Evolutionary conservation across 2,113 vertebrate species (phyloP).

Genomic region (Pseudolaguvia tuberculata): DNA sequence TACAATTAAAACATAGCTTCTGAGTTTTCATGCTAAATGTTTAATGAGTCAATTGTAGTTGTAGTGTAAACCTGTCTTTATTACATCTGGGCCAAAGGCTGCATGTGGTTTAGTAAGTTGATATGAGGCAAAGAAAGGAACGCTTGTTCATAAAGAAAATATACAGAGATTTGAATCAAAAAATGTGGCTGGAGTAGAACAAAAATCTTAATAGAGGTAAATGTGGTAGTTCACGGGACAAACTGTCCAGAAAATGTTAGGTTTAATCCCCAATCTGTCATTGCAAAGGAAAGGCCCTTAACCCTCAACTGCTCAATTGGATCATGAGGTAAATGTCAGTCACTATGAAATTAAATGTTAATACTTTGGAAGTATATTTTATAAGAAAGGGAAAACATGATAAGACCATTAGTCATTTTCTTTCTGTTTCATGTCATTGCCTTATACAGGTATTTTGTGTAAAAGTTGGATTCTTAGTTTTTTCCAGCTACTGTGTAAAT

Average conservation of each 20-base stretch:
- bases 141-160: constrained; percentile 44
- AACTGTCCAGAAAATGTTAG: too few species aligned
- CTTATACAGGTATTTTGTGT: constrained; percentile 14
- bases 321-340: too few species aligned
- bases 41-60: constrained; percentile 17
- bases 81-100: too few species aligned
- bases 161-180: constrained; percentile 18
- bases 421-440: constrained; percentile 1
- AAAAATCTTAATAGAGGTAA: not conserved
- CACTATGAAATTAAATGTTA: too few species aligned
- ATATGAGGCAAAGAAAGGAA: constrained; percentile 41
- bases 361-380: constrained; percentile 4
- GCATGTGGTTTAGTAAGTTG: constrained; percentile 60
- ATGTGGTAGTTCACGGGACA: not conserved
- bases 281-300: too few species aligned
- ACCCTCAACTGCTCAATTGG: too few species aligned
- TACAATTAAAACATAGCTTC: not conserved
- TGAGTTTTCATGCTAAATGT: constrained; percentile 18
- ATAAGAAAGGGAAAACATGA: constrained; percentile 4
- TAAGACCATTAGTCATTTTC: not conserved
- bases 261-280: too few species aligned
- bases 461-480: constrained; percentile 1
- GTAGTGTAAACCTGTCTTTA: constrained; percentile 24
- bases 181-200: constrained; percentile 5
- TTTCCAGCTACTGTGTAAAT: not conserved